These are phyloP conservation scores for Hydractinia echinata DNA, from an alignment of 30 jellyfish, hydroid and myxozoan genomes.

Conservation along the genomic window DNA sequence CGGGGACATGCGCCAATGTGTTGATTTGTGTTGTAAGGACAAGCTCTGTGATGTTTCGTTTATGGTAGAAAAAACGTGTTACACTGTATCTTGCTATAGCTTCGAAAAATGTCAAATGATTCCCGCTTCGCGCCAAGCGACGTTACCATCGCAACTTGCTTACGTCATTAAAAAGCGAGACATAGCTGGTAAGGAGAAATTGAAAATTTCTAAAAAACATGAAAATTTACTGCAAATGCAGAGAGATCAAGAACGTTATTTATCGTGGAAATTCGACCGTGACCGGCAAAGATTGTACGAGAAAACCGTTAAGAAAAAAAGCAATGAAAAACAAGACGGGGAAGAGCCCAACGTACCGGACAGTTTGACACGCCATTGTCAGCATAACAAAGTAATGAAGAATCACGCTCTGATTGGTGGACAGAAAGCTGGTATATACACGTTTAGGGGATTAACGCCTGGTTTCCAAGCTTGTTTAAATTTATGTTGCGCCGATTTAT, in stretches of 20 bases:
- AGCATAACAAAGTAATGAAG: slow-evolving; percentile 49
- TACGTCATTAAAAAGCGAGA: slow-evolving; percentile 73
- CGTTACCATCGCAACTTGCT: slow-evolving; percentile 77
- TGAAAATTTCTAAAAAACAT: slow-evolving; percentile 46
- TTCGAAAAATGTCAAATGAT: slow-evolving; percentile 91
- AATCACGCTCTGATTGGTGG: slow-evolving; percentile 88
- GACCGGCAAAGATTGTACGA: neutral
- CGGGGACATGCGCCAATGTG: slow-evolving; percentile 87
- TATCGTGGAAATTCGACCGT: neutral
- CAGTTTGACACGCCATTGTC: slow-evolving; percentile 65
- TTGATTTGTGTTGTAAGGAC: slow-evolving; percentile 88
- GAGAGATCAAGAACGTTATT: slow-evolving; percentile 1
- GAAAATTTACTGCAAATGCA: slow-evolving; percentile 56
- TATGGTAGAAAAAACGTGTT: slow-evolving; percentile 89
- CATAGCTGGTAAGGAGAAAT: slow-evolving; percentile 50
- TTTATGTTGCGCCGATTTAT: slow-evolving; percentile 85
- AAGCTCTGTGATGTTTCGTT: slow-evolving; percentile 91
- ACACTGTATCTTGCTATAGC: slow-evolving; percentile 89
- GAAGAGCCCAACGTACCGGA: slow-evolving; percentile 87
- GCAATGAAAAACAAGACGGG: slow-evolving; percentile 2
- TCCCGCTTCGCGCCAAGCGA: slow-evolving; percentile 45
- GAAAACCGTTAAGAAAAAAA: neutral
- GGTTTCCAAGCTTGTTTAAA: slow-evolving; percentile 77
- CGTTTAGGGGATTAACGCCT: slow-evolving; percentile 88
- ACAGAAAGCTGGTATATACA: slow-evolving; percentile 92